Conservation (phyloP, 2,113 vertebrate species). For the Campylomormyrus numenius region DNA sequence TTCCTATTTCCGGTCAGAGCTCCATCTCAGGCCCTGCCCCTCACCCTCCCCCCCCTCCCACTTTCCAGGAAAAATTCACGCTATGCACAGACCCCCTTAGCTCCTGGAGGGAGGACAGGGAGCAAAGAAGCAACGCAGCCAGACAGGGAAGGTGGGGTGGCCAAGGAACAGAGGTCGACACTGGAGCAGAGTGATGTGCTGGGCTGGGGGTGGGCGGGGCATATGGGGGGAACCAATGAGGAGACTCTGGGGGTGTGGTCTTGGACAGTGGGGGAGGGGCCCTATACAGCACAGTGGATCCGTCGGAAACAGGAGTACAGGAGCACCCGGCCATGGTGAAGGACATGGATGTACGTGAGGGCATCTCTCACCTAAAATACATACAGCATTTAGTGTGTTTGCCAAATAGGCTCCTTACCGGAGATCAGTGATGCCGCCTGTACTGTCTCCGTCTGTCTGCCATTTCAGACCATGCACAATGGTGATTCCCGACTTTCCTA, state of each 20-base stretch:
- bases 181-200: not conserved
- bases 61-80: not conserved
- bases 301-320: slow-evolving; percentile 50
- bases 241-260: slow-evolving; percentile 24
- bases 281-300: slow-evolving; percentile 47
- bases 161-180: not conserved
- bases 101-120: not conserved
- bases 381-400: not conserved
- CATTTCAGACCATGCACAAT: not conserved
- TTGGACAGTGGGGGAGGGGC: slow-evolving; percentile 44
- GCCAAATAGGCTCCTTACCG: not conserved
- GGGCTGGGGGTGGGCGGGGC: not conserved
- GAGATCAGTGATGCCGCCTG: not conserved
- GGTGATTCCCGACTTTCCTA: not conserved
- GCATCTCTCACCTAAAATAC: not conserved
- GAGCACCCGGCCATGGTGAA: slow-evolving; percentile 59
- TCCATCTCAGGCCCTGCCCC: slow-evolving; percentile 23
- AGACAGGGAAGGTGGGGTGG: not conserved
- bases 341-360: not conserved
- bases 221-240: not conserved
- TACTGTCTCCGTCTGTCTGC: not conserved
- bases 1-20: slow-evolving; percentile 18
- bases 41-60: slow-evolving; percentile 13
- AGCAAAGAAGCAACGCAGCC: not conserved
- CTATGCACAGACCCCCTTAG: slow-evolving; percentile 11